These are phyloP conservation scores for Chroicocephalus ridibundus DNA, from an alignment of 2,113 vertebrate genomes.

Conservation along the genomic window DNA sequence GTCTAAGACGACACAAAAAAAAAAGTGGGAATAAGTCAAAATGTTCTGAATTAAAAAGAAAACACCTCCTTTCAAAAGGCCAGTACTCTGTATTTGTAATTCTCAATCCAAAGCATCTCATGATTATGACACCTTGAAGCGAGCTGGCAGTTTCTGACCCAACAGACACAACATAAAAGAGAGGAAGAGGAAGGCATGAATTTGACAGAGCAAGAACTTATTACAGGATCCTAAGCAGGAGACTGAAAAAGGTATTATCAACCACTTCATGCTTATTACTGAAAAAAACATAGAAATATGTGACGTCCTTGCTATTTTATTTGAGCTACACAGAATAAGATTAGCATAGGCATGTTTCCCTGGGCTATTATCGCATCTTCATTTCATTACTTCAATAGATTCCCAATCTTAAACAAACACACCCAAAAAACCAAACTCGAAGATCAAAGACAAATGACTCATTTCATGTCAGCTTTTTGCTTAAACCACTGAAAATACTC, in stretches of 20 bases:
- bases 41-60: not conserved
- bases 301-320: not conserved
- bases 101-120: not conserved
- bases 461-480: not conserved
- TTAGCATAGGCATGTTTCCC: not conserved
- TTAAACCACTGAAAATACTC: not conserved
- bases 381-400: not conserved
- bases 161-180: not conserved
- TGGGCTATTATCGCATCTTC: not conserved
- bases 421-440: not conserved
- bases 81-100: not conserved
- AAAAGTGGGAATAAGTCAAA: not conserved
- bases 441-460: conserved; percentile 22
- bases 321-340: not conserved
- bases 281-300: not conserved
- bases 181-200: not conserved
- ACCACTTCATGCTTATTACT: not conserved
- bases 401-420: not conserved
- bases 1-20: not conserved
- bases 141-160: not conserved
- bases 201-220: not conserved
- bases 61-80: not conserved
- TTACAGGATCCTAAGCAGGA: not conserved
- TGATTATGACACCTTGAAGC: not conserved
- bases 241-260: not conserved